Base-by-base conservation (phyloP, 2,797 vertebrate genomes). In the Phoebastria nigripes region DNA sequence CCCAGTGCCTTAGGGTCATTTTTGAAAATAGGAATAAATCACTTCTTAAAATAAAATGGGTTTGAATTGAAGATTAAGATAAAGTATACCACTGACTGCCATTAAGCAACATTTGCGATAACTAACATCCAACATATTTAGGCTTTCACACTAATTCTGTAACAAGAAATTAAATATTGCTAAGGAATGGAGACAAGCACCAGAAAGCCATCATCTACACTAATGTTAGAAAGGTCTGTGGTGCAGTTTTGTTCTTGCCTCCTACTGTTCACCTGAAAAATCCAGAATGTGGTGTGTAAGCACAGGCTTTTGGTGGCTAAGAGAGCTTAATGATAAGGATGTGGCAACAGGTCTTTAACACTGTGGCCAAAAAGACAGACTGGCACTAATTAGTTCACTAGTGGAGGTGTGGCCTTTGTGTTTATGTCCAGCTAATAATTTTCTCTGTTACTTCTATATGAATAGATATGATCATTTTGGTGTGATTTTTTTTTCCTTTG, bases 401-500 rank as follows among this genome's bases (percentile, higher is more conserved):
- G 1, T 12, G 12, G 4, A 73, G 39, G 16, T 62, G 15, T 41
- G 56, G 24, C 28, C 24, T 71, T 71, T 58, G 10, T 46, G 52
- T 41, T 83, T 78, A 2, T 69, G 31, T 54, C 14, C 31, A 63
- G 9, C 9, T 58, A 86, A 52, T 35, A 55, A 51, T 44, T 31
- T 52, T 35, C 3, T 41, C 15, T 72, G 6, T 39, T 85, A 44
- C 7, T 6, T 37, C 21, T 19, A 12, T 46, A 56, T 39, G 28
- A 67, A 41, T 25, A 77, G 8, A 54, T 46, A 14, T 4, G 2
- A 51, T 31, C 0, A 13, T 41, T 85, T 82, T 19, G 5, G 1
- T 39, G 4, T 22, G 2, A 3, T 21, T 58, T 42, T 54, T 54
- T 79, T 16, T 2, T 0, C 1, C 5, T 35, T 9, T 58, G 20